Base-by-base conservation (phyloP, 2,113 vertebrate species). In the Lycaon pictus region DNA sequence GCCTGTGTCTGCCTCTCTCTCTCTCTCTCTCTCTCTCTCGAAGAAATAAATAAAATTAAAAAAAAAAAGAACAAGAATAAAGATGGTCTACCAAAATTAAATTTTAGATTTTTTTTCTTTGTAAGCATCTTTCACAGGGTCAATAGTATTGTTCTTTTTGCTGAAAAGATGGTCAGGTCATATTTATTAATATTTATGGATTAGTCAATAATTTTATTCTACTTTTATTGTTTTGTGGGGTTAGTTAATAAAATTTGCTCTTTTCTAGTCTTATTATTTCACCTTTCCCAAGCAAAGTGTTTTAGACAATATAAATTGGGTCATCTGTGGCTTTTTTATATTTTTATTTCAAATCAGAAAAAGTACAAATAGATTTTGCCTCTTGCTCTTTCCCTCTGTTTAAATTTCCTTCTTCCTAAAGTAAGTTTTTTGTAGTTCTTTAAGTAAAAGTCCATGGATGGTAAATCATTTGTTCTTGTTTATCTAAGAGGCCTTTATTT, bases 171-270 rank as follows among this genome's bases (percentile, higher is more conserved):
- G 71, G 35, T 85, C 62, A 88, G 27, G 62, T 90, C 65, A 87
- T 83, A 63, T 62, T 72, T 43, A 72, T 94, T 89, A 88, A 84
- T 91, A 82, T 94, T 97, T 67, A 96, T 86, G 15, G 10, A 48
- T 89, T 80, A 74, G 65, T 94, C 76, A 43, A 27, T 97, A 84
- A 58, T 85, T 95, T 87, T 90, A 19, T 87, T 87, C 83, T 93
- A 69, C 81, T 95, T 92, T 88, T 90, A 37, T 80, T 96, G 63
- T 87, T 95, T 96, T 15, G 5, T 84, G 65, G 11, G 32, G 17
- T 93, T 43, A 69, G 86, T 76, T 96, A 25, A 80, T 90, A 72
- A 62, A 27, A 56, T 93, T 89, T 81, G 17, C 16, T 84, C 69
- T 92, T 86, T 5, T 27, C 82, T 13, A 22, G 1, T 84, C 12